phyloP scores from a whole-genome alignment of 2,113 vertebrate species.

The Corythornis cristatus region DNA sequence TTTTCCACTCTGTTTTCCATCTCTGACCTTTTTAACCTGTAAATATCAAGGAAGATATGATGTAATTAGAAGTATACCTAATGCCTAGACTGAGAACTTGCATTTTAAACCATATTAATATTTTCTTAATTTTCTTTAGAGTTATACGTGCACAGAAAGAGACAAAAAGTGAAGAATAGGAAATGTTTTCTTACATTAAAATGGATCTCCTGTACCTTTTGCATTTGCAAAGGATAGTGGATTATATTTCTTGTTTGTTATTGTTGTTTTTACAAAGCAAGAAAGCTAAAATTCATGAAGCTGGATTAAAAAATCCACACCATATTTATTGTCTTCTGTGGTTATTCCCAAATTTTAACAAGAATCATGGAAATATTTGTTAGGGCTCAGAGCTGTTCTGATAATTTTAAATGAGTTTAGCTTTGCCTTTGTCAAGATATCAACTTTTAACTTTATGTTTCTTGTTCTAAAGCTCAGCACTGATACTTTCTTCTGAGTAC shows the following conservation, averaged over 20 bases:
- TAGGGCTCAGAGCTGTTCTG: not conserved
- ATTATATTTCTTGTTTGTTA: not conserved
- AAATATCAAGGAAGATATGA: not conserved
- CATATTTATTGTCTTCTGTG: not conserved
- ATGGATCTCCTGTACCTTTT: not conserved
- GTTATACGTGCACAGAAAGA: not conserved
- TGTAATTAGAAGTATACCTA: not conserved
- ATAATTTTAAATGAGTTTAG: not conserved
- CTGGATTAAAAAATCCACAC: not conserved
- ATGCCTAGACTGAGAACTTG: not conserved
- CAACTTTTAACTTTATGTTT: not conserved
- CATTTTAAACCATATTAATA: not conserved
- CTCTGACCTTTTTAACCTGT: not conserved
- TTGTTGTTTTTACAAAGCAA: not conserved
- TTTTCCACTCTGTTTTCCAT: not conserved
- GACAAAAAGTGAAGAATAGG: not conserved
- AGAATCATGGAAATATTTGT: not conserved
- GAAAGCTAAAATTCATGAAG: not conserved
- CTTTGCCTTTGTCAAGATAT: not conserved
- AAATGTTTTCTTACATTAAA: not conserved
- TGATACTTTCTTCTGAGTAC: not conserved
- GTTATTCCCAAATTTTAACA: not conserved
- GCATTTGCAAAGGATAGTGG: not conserved
- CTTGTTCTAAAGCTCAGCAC: not conserved
- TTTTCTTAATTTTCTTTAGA: not conserved